Evolutionary conservation across 1,140 invertebrate genomes (phyloP).

Genomic region (Papilio aristodemus): DNA sequence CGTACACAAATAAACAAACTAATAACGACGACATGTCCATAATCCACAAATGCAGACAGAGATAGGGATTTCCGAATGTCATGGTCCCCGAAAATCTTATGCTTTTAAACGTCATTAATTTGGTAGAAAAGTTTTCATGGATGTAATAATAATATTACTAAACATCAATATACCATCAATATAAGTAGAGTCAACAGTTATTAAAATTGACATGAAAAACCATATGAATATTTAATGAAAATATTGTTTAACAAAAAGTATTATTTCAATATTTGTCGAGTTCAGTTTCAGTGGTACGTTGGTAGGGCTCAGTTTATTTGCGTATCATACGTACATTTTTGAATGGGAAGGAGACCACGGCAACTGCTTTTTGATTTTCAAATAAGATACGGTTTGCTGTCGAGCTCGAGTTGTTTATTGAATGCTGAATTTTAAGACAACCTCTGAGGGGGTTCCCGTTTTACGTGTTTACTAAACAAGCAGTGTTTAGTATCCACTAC

Average conservation of each 20-base stretch:
- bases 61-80: too few relatives aligned
- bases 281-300: neutral
- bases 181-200: too few relatives aligned
- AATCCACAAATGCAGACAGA: too few relatives aligned
- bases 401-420: slow-evolving; percentile 46
- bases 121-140: too few relatives aligned
- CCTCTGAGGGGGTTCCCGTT: slow-evolving; percentile 30
- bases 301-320: slow-evolving; percentile 38
- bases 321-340: slow-evolving; percentile 40
- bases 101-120: too few relatives aligned
- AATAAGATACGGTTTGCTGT: slow-evolving; percentile 56
- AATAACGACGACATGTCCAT: too few relatives aligned
- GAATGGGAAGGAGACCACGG: slow-evolving; percentile 40
- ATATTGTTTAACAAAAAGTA: too few relatives aligned
- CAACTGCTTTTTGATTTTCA: slow-evolving; percentile 56
- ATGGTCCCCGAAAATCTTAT: too few relatives aligned
- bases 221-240: too few relatives aligned
- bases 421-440: slow-evolving; percentile 44
- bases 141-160: too few relatives aligned
- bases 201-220: too few relatives aligned
- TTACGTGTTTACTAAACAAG: slow-evolving; percentile 21
- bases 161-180: too few relatives aligned
- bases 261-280: neutral
- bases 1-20: neutral
- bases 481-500: slow-evolving; percentile 3